Percentiles rank a stretch among this genome's conserved stretches.
phyloP scores from a whole-genome alignment of 2,888 invertebrate species.

The Pyrochroa serraticornis region DNA sequence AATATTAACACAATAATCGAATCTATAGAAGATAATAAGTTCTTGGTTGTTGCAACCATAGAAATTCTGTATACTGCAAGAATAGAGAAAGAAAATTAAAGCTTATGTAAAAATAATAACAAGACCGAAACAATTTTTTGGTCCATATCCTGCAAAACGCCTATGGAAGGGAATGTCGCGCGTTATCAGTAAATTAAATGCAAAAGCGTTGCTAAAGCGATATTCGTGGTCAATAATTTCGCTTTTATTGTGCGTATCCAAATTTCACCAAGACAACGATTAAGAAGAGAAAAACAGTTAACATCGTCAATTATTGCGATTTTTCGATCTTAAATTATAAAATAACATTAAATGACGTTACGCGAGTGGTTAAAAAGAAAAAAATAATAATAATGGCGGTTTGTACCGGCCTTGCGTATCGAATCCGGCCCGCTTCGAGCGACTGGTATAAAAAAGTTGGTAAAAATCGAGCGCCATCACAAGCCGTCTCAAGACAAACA shows the following conservation, averaged over 20 bases:
- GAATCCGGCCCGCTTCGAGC: background rate
- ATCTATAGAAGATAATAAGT: slow-evolving; percentile 12
- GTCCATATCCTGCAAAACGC: no score
- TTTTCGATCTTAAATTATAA: slow-evolving; percentile 4
- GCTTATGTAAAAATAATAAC: no score
- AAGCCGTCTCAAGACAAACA: slow-evolving; percentile 26
- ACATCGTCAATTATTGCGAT: slow-evolving; percentile 1
- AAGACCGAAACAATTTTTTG: no score
- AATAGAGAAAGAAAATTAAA: no score
- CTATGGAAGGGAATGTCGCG: slow-evolving; percentile 13
- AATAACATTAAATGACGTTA: slow-evolving; percentile 5
- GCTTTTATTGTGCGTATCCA: slow-evolving; percentile 14
- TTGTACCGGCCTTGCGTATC: background rate
- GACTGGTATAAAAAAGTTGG: background rate
- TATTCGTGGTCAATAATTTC: no score
- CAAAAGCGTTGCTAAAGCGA: slow-evolving; percentile 13
- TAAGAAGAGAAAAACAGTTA: background rate
- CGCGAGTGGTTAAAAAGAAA: background rate
- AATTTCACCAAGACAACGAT: background rate
- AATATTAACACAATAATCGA: slow-evolving; percentile 23
- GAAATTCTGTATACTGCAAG: background rate
- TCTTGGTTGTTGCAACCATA: background rate
- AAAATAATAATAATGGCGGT: slow-evolving; percentile 5
- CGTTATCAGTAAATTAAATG: slow-evolving; percentile 17
- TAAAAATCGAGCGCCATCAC: background rate